phyloP scores from a whole-genome alignment of 2,797 vertebrate species.

The Microctenopoma stevenorrisi region DNA sequence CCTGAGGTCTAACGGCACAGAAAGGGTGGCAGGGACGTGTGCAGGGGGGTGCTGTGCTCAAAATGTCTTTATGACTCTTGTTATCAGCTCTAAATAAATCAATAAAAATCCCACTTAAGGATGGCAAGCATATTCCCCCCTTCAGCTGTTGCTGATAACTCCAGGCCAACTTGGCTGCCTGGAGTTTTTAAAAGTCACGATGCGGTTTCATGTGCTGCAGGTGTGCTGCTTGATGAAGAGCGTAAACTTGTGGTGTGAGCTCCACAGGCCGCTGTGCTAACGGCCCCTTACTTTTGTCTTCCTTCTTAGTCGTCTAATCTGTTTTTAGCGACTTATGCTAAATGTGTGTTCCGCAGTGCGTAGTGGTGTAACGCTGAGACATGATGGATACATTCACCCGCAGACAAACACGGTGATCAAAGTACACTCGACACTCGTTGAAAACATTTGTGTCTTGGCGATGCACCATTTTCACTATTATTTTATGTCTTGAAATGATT shows the following conservation, averaged over 20 bases:
- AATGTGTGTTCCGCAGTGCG: slow-evolving; percentile 2
- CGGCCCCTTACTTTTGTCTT: slow-evolving; percentile 8
- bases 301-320: slow-evolving; percentile 27
- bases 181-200: slow-evolving; percentile 64
- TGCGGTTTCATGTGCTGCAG: slow-evolving; percentile 65
- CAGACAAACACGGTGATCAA: background rate
- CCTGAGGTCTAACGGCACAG: slow-evolving; percentile 49
- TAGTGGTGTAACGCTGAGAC: background rate
- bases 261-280: slow-evolving; percentile 28
- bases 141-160: slow-evolving; percentile 66
- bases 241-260: slow-evolving; percentile 48
- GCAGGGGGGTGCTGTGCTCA: slow-evolving; percentile 34
- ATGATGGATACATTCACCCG: background rate
- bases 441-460: too few species aligned
- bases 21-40: slow-evolving; percentile 47
- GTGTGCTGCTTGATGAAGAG: slow-evolving; percentile 53
- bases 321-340: slow-evolving; percentile 17
- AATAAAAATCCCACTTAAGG: slow-evolving; percentile 69
- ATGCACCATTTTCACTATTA: background rate
- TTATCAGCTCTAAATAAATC: slow-evolving; percentile 82
- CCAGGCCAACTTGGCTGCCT: slow-evolving; percentile 38
- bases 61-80: slow-evolving; percentile 79
- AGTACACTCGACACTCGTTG: too few species aligned
- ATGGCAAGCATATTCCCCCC: slow-evolving; percentile 59
- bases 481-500: background rate